Percentiles rank a stretch among this genome's conserved stretches.
phyloP scores from a whole-genome alignment of 1,140 invertebrate species.

The Scaptomyza hsui region DNA sequence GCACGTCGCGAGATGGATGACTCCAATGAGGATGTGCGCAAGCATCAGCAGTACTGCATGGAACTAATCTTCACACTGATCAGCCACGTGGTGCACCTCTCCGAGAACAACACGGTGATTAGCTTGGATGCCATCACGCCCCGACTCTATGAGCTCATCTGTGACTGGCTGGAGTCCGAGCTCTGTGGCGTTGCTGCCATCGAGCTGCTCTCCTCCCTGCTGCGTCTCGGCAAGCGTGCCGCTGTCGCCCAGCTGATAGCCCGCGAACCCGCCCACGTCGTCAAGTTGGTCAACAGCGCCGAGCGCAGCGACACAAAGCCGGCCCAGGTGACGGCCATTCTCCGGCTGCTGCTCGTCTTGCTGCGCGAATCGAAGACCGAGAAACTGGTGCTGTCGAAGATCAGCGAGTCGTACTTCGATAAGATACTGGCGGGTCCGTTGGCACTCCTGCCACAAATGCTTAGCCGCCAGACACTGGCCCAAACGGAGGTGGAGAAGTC shows the following conservation, averaged over 20 bases:
- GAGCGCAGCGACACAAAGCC: constrained; percentile 64
- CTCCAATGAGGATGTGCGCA: constrained; percentile 83
- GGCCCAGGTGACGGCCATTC: constrained; percentile 51
- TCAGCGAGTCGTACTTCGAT: constrained; percentile 79
- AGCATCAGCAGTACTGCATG: constrained; percentile 71
- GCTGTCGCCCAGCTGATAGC: constrained; percentile 60
- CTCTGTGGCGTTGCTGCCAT: constrained; percentile 67
- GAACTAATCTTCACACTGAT: constrained; percentile 63
- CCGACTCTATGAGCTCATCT: constrained; percentile 64
- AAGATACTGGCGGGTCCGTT: constrained; percentile 68
- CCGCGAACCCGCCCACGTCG: constrained; percentile 54
- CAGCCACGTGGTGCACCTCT: constrained; percentile 60
- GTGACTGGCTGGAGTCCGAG: constrained; percentile 68
- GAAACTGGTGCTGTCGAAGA: constrained; percentile 73
- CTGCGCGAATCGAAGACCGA: constrained; percentile 69
- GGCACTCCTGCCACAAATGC: constrained; percentile 49
- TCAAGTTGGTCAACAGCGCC: constrained; percentile 58
- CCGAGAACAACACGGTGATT: constrained; percentile 49
- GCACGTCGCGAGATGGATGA: constrained; percentile 57
- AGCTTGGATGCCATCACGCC: constrained; percentile 71
- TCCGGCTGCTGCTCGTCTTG: constrained; percentile 61
- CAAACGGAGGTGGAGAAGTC: constrained; percentile 68
- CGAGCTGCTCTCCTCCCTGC: constrained; percentile 53
- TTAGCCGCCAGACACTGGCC: constrained; percentile 48
- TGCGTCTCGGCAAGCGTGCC: constrained; percentile 53